Percentiles rank a stretch among this genome's conserved stretches.
These are phyloP conservation scores for Plodia interpunctella DNA, from an alignment of 1,140 invertebrate genomes.

Conservation along the genomic window DNA sequence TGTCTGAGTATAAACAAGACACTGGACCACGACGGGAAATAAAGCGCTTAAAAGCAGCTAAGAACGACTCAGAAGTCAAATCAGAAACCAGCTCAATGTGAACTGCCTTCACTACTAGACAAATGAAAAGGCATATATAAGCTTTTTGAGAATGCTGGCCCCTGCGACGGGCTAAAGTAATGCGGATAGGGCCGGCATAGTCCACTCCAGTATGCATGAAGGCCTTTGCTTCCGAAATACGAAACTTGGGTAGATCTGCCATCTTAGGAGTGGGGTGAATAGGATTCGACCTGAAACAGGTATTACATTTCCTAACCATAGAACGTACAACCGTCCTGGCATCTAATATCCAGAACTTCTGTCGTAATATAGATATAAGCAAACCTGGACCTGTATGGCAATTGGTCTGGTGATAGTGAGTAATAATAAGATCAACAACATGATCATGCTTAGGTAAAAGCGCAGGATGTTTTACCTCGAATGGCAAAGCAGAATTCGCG, in stretches of 20 bases:
- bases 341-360: slow-evolving; percentile 16
- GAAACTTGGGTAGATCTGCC: slow-evolving; percentile 33
- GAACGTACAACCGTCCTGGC: slow-evolving; percentile 14
- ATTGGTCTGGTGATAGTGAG: slow-evolving; percentile 7
- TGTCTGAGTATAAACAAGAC: slow-evolving; percentile 2
- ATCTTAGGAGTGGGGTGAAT: slow-evolving; percentile 18
- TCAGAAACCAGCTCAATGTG: background rate
- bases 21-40: slow-evolving; percentile 20
- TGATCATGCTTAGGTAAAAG: slow-evolving; percentile 1
- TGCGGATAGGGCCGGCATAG: slow-evolving; percentile 42
- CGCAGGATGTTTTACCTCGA: slow-evolving; percentile 1
- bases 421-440: slow-evolving; percentile 14
- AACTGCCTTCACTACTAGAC: background rate
- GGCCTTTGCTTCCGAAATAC: slow-evolving; percentile 28
- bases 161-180: slow-evolving; percentile 21
- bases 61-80: background rate
- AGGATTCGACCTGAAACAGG: slow-evolving; percentile 12
- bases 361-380: slow-evolving; percentile 13
- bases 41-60: slow-evolving; percentile 1
- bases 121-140: slow-evolving; percentile 36
- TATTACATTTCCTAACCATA: slow-evolving; percentile 9
- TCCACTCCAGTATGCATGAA: slow-evolving; percentile 44
- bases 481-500: background rate
- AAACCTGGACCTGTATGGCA: slow-evolving; percentile 14
- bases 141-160: slow-evolving; percentile 31